These are phyloP conservation scores for Gnathonemus longibarbis DNA, from an alignment of 2,113 vertebrate genomes.

Conservation along the genomic window DNA sequence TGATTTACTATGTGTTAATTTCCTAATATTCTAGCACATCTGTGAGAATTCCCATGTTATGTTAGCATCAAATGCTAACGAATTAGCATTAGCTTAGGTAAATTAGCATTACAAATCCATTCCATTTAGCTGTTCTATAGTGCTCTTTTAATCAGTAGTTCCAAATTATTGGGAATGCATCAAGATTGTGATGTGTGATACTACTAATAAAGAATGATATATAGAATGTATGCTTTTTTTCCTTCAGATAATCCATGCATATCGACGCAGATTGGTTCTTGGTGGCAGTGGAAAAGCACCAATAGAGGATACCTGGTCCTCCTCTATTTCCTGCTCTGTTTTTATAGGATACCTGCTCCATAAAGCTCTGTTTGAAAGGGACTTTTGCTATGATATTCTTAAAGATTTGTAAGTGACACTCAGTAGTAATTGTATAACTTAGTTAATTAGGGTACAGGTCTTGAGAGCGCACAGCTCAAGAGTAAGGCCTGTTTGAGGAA, in stretches of 20 bases:
- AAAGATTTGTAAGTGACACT: not conserved
- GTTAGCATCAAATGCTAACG: too few relatives aligned
- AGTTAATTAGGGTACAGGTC: not conserved
- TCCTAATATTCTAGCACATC: too few relatives aligned
- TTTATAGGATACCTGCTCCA: not conserved
- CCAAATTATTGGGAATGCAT: not conserved
- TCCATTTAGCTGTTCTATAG: not conserved
- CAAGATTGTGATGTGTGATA: not conserved
- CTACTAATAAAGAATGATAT: not conserved
- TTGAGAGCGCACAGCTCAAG: not conserved
- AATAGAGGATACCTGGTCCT: not conserved
- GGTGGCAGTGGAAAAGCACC: not conserved
- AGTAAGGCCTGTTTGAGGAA: not conserved
- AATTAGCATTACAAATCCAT: too few relatives aligned
- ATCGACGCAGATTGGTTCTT: not conserved
- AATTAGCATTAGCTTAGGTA: too few relatives aligned
- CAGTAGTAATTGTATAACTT: not conserved
- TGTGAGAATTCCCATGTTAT: too few relatives aligned
- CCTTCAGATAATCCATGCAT: not conserved
- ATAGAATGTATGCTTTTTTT: not conserved
- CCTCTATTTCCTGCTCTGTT: too few relatives aligned
- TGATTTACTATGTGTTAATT: too few relatives aligned
- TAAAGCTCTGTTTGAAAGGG: not conserved
- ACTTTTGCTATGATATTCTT: not conserved
- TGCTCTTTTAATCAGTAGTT: not conserved